These are phyloP conservation scores for Holotrichia oblita DNA, from an alignment of 1,140 invertebrate genomes.

Conservation along the genomic window DNA sequence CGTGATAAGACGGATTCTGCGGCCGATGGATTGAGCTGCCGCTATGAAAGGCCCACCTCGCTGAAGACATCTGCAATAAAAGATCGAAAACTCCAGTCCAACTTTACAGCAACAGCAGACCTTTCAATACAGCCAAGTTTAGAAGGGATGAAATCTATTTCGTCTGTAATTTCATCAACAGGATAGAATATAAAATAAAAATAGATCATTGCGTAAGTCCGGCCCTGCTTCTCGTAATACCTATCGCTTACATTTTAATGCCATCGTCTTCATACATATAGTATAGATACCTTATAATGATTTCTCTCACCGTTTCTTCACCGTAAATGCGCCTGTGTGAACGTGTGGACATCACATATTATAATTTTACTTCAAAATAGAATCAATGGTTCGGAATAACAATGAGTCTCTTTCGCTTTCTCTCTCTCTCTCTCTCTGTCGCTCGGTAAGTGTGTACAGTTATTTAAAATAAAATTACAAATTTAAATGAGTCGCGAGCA, in stretches of 20 bases:
- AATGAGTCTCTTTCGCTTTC: neutral
- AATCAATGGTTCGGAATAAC: neutral
- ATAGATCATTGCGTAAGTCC: neutral
- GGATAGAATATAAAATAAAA: neutral
- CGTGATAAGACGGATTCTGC: too few species aligned
- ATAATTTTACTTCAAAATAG: conserved; percentile 29
- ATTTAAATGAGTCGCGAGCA: neutral
- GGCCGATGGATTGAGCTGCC: too few species aligned
- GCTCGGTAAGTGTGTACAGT: conserved; percentile 32
- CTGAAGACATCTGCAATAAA: too few species aligned
- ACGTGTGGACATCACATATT: conserved; percentile 16
- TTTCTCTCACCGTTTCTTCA: conserved; percentile 12
- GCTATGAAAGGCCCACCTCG: too few species aligned
- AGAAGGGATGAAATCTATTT: too few species aligned
- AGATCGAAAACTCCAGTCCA: too few species aligned
- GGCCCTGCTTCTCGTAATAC: neutral
- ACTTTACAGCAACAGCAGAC: too few species aligned
- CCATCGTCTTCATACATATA: neutral
- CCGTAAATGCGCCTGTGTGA: neutral
- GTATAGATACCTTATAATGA: conserved; percentile 4
- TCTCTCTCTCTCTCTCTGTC: too few species aligned
- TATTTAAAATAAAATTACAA: conserved; percentile 33
- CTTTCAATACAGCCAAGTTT: too few species aligned
- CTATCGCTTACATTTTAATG: too few species aligned
- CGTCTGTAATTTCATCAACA: too few species aligned